A percentile compares a stretch with the other conserved stretches of the same genome.
Conservation (phyloP, 2,797 vertebrate genomes). For the Urocyon cinereoargenteus region DNA sequence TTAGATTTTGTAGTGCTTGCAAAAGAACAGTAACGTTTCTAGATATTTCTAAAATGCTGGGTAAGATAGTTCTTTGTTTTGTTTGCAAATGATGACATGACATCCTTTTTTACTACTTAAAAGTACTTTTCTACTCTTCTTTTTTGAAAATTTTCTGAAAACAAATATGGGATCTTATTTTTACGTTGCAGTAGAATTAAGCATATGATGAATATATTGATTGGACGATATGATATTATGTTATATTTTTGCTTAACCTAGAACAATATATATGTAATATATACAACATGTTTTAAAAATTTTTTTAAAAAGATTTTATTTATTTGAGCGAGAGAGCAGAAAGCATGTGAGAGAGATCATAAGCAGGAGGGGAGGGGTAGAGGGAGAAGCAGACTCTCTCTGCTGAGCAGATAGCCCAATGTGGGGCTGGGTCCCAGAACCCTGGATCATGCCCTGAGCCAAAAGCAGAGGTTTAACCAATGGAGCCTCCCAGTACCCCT, state of each 20-base stretch:
- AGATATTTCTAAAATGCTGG: slow-evolving; percentile 10
- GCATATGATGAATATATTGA: background rate
- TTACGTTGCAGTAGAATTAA: slow-evolving; percentile 24
- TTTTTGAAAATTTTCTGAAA: slow-evolving; percentile 48
- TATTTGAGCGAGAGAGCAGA: too few species aligned
- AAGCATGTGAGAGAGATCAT: too few species aligned
- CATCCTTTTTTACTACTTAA: slow-evolving; percentile 50
- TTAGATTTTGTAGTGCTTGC: slow-evolving; percentile 38
- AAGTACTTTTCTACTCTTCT: background rate
- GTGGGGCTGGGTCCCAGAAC: too few species aligned
- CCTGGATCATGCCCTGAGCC: too few species aligned
- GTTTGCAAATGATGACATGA: slow-evolving; percentile 23
- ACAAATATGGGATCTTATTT: slow-evolving; percentile 23
- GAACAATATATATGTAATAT: background rate
- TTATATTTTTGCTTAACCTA: background rate
- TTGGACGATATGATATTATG: background rate
- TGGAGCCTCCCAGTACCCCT: too few species aligned
- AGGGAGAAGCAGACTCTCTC: too few species aligned
- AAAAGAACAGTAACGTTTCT: slow-evolving; percentile 42
- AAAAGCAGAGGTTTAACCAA: too few species aligned
- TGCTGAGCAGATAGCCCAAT: too few species aligned
- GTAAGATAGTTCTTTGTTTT: background rate
- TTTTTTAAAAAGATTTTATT: too few species aligned
- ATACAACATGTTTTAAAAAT: background rate
- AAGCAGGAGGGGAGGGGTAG: too few species aligned